A percentile compares a stretch with the other conserved stretches of the same genome.
Evolutionary conservation across 2,113 vertebrate species (phyloP).

Genomic region (Baryphthengus martii): DNA sequence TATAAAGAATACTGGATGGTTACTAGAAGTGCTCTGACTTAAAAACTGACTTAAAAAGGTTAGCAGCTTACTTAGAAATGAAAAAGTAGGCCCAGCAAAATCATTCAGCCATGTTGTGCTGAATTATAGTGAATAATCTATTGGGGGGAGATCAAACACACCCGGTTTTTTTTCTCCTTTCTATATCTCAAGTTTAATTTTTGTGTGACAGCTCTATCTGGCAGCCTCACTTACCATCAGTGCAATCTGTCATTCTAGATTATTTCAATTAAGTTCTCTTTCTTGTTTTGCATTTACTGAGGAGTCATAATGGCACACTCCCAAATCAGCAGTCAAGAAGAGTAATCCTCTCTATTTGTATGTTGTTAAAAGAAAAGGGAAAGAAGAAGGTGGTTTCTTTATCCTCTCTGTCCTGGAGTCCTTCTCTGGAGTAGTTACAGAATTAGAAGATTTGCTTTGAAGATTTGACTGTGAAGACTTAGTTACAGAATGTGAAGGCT

Average conservation of each 20-base stretch:
- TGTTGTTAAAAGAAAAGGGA: neutral
- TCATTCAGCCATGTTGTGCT: neutral
- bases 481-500: neutral
- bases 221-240: neutral
- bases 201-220: neutral
- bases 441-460: neutral
- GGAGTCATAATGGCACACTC: neutral
- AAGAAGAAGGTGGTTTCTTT: neutral
- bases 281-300: neutral
- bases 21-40: neutral
- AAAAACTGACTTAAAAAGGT: neutral
- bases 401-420: neutral
- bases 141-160: neutral
- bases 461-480: neutral
- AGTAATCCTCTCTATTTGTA: neutral
- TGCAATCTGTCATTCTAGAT: slow-evolving; percentile 10
- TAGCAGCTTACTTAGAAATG: neutral
- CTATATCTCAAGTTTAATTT: neutral
- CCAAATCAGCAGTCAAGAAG: slow-evolving; percentile 12
- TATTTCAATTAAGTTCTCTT: slow-evolving; percentile 43
- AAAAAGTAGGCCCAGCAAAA: neutral
- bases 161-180: neutral
- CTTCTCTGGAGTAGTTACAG: neutral
- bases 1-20: neutral
- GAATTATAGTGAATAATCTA: neutral